These are phyloP conservation scores for Erinaceus europaeus DNA, from an alignment of 2,113 vertebrate species.

Conservation along the genomic window DNA sequence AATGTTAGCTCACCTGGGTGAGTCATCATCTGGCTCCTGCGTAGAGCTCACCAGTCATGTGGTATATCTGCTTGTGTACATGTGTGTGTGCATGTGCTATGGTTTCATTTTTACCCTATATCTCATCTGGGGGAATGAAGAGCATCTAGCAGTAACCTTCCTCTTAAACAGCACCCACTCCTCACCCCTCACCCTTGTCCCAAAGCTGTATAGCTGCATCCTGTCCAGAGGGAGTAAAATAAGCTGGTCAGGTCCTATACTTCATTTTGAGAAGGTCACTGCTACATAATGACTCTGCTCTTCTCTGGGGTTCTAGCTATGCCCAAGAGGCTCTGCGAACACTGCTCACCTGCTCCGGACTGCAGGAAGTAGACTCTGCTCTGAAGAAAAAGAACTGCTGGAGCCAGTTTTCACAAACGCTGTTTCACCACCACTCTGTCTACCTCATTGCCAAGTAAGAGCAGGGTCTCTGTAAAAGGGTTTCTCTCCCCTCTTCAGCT, in stretches of 20 bases:
- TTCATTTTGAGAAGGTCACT: not conserved
- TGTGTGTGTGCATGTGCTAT: no score
- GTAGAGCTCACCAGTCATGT: no score
- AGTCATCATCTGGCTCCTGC: no score
- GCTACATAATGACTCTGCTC: not conserved
- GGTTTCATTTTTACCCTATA: not conserved
- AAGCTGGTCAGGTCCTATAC: not conserved
- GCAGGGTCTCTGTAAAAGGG: not conserved
- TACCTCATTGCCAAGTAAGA: slow-evolving; percentile 66
- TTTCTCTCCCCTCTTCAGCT: not conserved
- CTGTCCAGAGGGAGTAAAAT: not conserved
- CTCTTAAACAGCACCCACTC: no score
- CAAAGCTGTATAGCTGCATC: not conserved
- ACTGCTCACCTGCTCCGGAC: slow-evolving; percentile 64
- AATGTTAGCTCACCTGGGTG: no score
- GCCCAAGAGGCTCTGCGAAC: slow-evolving; percentile 44
- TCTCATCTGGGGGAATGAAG: not conserved
- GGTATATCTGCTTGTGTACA: no score
- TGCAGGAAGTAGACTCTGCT: slow-evolving; percentile 19
- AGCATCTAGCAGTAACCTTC: not conserved
- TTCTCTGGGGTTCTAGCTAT: slow-evolving; percentile 32
- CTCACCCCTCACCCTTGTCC: no score
- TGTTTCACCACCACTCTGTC: not conserved
- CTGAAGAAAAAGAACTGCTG: slow-evolving; percentile 45
- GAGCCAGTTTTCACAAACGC: not conserved